Conservation (phyloP, 2,113 vertebrate species). For the Pristiophorus japonicus region DNA sequence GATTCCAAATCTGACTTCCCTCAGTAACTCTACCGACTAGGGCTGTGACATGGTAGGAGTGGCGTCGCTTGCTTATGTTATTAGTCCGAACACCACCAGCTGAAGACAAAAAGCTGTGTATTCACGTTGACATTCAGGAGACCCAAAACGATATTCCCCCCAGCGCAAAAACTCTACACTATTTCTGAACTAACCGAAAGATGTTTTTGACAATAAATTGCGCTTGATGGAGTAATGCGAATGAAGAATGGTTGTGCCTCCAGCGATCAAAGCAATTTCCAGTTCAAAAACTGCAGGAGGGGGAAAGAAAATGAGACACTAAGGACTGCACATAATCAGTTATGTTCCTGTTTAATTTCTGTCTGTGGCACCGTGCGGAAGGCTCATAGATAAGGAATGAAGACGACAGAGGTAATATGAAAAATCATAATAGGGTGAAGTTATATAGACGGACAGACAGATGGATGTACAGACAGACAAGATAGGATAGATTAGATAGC, state of each 20-base stretch:
- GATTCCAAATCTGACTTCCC: background rate
- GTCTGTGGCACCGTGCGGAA: background rate
- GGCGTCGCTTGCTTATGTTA: background rate
- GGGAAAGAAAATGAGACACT: background rate
- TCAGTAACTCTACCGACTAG: background rate
- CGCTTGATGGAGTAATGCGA: constrained; percentile 23
- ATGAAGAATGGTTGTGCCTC: background rate
- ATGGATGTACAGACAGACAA: no score
- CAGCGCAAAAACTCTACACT: background rate
- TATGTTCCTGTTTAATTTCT: background rate
- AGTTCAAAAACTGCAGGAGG: background rate
- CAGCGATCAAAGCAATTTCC: constrained; percentile 18
- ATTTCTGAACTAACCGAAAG: background rate
- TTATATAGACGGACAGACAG: background rate
- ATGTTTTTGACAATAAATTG: constrained; percentile 14
- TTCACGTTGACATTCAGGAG: background rate
- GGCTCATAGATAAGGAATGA: background rate
- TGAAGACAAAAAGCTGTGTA: background rate
- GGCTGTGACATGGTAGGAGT: background rate
- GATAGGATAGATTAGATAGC: no score
- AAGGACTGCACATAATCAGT: background rate
- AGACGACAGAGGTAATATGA: background rate
- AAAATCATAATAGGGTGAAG: background rate
- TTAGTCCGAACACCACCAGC: background rate
- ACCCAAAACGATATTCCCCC: background rate